phyloP scores from a whole-genome alignment of 2,113 vertebrate genomes.

The Apeltes quadracus region DNA sequence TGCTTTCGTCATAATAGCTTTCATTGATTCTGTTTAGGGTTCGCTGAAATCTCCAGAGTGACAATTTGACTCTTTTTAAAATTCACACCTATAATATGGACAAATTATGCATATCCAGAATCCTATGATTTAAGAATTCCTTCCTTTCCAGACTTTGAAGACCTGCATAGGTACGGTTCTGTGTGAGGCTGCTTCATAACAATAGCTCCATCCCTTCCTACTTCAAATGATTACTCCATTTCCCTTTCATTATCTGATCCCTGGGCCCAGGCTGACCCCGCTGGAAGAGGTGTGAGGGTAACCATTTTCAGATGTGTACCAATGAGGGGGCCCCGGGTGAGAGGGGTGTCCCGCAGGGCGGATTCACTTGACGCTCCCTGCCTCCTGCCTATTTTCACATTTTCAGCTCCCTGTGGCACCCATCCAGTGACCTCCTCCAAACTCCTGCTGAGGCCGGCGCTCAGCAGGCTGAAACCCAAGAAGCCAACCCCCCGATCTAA shows the following conservation, averaged over 20 bases:
- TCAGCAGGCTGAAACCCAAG: constrained; percentile 71
- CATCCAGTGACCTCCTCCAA: constrained; percentile 62
- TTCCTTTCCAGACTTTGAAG: constrained; percentile 1
- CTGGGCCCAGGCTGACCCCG: constrained; percentile 63
- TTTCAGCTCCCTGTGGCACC: constrained; percentile 67
- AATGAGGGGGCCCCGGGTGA: constrained; percentile 49
- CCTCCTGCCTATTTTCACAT: constrained; percentile 69
- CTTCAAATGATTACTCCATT: constrained; percentile 75
- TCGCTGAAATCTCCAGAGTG: not conserved
- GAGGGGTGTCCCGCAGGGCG: constrained; percentile 54
- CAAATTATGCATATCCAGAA: not conserved
- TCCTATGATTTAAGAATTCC: not conserved
- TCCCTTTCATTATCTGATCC: constrained; percentile 77
- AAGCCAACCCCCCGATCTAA: constrained; percentile 46
- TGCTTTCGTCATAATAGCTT: not conserved
- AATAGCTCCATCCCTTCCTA: constrained; percentile 57
- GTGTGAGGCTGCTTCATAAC: constrained; percentile 58
- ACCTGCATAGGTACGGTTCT: constrained; percentile 26
- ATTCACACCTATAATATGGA: not conserved
- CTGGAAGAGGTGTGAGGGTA: constrained; percentile 77
- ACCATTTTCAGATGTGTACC: constrained; percentile 79
- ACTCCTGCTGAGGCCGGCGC: constrained; percentile 47
- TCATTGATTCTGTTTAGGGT: not conserved
- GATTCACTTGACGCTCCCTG: constrained; percentile 56
- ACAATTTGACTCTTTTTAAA: not conserved